Percentiles rank a stretch among this genome's conserved stretches.
phyloP scores from a whole-genome alignment of 1,140 invertebrate genomes.

The Drosophila dunni region DNA sequence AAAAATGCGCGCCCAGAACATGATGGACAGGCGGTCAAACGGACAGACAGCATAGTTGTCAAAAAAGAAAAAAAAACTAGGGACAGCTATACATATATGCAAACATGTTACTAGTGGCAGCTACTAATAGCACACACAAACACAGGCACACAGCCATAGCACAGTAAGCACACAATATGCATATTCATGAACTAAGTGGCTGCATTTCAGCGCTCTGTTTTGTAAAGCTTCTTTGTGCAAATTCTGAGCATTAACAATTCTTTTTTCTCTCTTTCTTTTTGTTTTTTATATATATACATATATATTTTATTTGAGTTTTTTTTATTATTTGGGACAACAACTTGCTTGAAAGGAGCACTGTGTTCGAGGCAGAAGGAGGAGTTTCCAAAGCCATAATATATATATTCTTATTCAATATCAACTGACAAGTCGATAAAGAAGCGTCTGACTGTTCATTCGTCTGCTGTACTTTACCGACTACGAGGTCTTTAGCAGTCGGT shows the following conservation, averaged over 20 bases:
- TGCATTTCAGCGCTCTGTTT: conserved; percentile 50
- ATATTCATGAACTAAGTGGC: conserved; percentile 66
- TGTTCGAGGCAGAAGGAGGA: too few species aligned
- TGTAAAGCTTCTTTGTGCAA: conserved; percentile 61
- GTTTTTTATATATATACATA: background rate
- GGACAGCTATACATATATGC: conserved; percentile 16
- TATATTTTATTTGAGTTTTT: background rate
- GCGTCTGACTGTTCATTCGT: too few species aligned
- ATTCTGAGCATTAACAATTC: conserved; percentile 55
- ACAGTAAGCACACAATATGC: conserved; percentile 55
- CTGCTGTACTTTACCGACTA: too few species aligned
- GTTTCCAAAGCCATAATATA: too few species aligned
- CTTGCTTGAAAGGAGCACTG: too few species aligned
- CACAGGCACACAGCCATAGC: background rate
- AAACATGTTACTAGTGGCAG: conserved; percentile 57
- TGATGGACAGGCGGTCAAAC: background rate
- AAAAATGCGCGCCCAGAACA: conserved; percentile 44
- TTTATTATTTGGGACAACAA: background rate
- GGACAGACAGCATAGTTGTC: background rate
- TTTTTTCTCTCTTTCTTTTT: conserved; percentile 12
- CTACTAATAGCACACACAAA: conserved; percentile 57
- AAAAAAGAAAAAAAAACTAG: background rate
- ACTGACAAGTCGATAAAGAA: too few species aligned
- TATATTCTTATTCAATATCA: too few species aligned
- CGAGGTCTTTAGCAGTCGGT: too few species aligned